Percentiles rank a stretch among this genome's conserved stretches.
These are phyloP conservation scores for Anoura caudifer DNA, from an alignment of 2,113 vertebrate genomes.

Conservation along the genomic window DNA sequence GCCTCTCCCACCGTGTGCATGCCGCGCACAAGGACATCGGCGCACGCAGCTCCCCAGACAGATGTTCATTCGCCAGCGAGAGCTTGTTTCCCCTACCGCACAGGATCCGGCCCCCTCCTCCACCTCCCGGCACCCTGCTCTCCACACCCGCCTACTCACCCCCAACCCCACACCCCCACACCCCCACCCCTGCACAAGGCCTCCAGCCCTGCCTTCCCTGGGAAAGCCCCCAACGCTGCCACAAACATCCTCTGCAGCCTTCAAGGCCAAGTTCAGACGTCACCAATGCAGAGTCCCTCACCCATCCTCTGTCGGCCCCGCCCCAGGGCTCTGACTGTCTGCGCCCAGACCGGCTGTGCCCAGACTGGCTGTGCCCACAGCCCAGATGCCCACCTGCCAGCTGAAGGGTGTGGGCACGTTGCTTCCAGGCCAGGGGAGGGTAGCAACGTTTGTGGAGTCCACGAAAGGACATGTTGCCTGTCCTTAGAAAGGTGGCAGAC, in stretches of 20 bases:
- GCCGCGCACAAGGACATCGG: fast-evolving
- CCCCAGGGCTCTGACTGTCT: neutral
- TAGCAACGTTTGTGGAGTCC: no score
- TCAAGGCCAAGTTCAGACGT: neutral
- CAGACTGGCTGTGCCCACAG: fast-evolving
- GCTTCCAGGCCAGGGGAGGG: no score
- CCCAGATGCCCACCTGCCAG: no score
- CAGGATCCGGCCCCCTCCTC: neutral
- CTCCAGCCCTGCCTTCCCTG: neutral
- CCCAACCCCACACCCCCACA: no score
- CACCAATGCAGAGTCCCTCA: neutral
- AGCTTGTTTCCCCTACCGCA: neutral
- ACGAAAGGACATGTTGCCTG: no score
- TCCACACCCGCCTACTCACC: neutral
- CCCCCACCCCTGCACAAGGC: neutral
- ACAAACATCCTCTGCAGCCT: neutral
- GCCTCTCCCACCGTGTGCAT: neutral
- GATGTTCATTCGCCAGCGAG: neutral
- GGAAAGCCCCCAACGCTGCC: fast-evolving
- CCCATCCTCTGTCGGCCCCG: fast-evolving
- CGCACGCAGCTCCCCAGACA: neutral
- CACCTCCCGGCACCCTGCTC: neutral
- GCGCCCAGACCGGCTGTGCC: no score
- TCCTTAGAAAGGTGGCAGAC: no score
- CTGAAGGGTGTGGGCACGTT: no score